Base-by-base conservation (phyloP, 2,797 vertebrate species). In the Enteromius thamalakanensis region DNA sequence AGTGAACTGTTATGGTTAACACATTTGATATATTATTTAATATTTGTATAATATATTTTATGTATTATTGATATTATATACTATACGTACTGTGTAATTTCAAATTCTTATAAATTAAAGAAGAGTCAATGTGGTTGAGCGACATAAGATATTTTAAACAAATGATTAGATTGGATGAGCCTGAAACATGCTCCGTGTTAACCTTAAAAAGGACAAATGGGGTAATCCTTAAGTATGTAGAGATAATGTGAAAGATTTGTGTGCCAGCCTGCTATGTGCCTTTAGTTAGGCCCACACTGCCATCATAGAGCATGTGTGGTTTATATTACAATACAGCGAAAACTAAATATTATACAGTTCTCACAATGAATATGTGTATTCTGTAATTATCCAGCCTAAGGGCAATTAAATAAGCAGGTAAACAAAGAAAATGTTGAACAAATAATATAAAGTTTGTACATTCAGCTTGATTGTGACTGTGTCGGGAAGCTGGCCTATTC, bases 261-360 rank as follows among this genome's bases (percentile, higher is more conserved):
- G 5, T 62, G 60, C 60, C 58, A 62, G 2, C 58, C 49, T 9
- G 17, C 32, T 14, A 19, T 23, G 10, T 32, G 7, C 14, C 45
- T n/a, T 58, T 58, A 40, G 12, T n/a, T 76, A 23, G 17, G 29
- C 14, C 34, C 12, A 47, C 45, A 76, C 14, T 62, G 37, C 9
- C 23, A 9, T 53, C 14, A 60, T 45, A 76, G 75, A 76, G 40
- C n/a, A 76, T 55, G 74, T 42, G 53, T 76, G 74, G 74, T 42
- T 58, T 8, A 42, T 2, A 42, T 77, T 26, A 29, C 75, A 47
- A 45, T 11, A 14, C 4, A 47, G 45, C 45, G 15, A 26, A 19
- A 77, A 12, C 21, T 77, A 64, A 77, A 77, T 42, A 11, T 76
- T 26, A 32, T 32, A 17, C 21, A 7, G 21, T 55, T 55, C 19